Evolutionary conservation across 2,888 invertebrate species (phyloP), one percentile per base, ranked within the genome.

Genomic region (Plebejus argus): DNA sequence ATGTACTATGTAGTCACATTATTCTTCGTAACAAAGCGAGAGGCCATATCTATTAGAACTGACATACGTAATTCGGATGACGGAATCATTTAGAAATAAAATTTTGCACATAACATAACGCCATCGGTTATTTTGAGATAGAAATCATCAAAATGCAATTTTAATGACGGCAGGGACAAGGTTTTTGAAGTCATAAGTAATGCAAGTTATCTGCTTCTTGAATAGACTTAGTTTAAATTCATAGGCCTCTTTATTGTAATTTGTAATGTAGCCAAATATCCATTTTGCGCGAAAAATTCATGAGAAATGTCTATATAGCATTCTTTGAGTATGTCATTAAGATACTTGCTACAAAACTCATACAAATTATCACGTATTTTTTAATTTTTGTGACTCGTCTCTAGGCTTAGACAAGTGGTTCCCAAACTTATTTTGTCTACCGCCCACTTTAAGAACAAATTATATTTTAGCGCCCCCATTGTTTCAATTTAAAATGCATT

Each of bases 11-110:
- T 45, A 33, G 15, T 4, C 15, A 66, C 66, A 18, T 66, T 66
- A 74, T 74, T 74, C 53, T 74, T 28, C 28, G 28, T 74, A 53
- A 71, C 45, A 72, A 72, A 45, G 72, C 49, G 53, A 18, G 74
- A 74, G 74, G 74, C 74, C 74, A 28, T 74, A 74, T 74, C 74
- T 53, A 74, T 74, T 74, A 53, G 74, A 53, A 74, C 74, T 74
- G 74, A 74, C 74, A 53, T 49, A 74, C 74, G 74, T 74, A 74
- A 74, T 72, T 72, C 72, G 72, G 23, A 72, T 53, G 74, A 74
- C 74, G 74, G 74, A 53, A 74, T 72, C 39, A 23, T 53, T 20
- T 53, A 49, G 1, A 74, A 53, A 49, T 74, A 45, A 74, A 6
- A 5, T 49, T 74, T 74, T 53, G 74, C 72, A 72, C 39, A 28